Conservation (phyloP, 2,113 vertebrate genomes). For the Myxocyprinus asiaticus region DNA sequence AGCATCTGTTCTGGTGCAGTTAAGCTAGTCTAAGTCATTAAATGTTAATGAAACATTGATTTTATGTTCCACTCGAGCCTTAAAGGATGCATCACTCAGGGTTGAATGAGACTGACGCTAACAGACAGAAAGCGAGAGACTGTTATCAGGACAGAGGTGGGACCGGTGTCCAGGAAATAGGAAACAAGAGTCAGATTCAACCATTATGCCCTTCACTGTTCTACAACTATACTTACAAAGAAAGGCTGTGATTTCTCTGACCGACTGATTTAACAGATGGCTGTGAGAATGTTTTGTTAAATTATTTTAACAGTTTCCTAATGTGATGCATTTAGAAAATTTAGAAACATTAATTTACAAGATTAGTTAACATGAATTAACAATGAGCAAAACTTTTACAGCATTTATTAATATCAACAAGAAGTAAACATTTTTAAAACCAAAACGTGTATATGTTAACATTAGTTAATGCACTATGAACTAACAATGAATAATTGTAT, state of each 20-base stretch:
- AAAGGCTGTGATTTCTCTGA: constrained; percentile 55
- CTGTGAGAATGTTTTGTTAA: neutral
- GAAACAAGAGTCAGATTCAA: constrained; percentile 73
- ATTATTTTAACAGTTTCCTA: neutral
- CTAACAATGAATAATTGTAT: too few species aligned
- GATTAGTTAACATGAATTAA: too few species aligned
- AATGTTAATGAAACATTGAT: constrained; percentile 83
- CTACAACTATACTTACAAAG: constrained; percentile 62
- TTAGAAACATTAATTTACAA: neutral
- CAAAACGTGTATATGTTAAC: too few species aligned
- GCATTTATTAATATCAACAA: too few species aligned
- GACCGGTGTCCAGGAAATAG: constrained; percentile 64
- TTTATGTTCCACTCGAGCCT: constrained; percentile 75
- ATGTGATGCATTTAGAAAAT: neutral
- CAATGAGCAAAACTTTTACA: too few species aligned
- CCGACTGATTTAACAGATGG: neutral
- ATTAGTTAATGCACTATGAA: too few species aligned
- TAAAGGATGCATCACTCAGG: constrained; percentile 69
- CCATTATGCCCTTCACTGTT: constrained; percentile 74
- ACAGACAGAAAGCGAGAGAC: constrained; percentile 76
- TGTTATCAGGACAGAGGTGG: constrained; percentile 75
- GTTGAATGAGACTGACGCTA: constrained; percentile 71
- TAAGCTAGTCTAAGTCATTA: constrained; percentile 78
- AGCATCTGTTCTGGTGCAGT: constrained; percentile 77
- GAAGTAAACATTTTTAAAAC: too few species aligned